phyloP scores from a whole-genome alignment of 1,140 invertebrate species.

The Conopomorpha cramerella region DNA sequence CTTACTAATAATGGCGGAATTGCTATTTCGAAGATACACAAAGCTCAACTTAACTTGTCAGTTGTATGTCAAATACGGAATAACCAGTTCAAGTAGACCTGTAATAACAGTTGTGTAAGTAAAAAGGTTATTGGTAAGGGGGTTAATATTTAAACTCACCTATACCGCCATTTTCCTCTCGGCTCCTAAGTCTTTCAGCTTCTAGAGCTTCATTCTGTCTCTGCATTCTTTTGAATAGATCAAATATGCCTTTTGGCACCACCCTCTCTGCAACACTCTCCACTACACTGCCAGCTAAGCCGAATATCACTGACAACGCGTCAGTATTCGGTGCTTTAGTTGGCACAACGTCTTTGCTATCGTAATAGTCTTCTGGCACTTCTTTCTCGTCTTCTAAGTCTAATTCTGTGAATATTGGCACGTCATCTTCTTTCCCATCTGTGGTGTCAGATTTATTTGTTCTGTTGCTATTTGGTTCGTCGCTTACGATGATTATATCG shows the following conservation, averaged over 20 bases:
- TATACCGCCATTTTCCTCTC: slow-evolving; percentile 55
- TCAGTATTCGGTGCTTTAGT: slow-evolving; percentile 41
- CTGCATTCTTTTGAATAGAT: slow-evolving; percentile 50
- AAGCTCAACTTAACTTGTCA: no score
- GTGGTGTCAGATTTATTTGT: slow-evolving; percentile 5
- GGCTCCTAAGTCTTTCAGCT: slow-evolving; percentile 45
- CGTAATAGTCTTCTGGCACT: slow-evolving; percentile 51
- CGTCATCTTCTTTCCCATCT: slow-evolving; percentile 15
- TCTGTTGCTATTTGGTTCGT: neutral
- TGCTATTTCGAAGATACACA: no score
- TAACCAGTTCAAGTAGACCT: no score
- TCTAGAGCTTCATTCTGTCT: slow-evolving; percentile 43
- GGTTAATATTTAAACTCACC: slow-evolving; percentile 20
- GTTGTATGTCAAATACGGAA: no score
- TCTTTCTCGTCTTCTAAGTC: slow-evolving; percentile 31
- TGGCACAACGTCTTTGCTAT: slow-evolving; percentile 39
- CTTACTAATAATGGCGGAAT: no score
- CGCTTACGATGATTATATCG: neutral
- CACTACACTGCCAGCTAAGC: slow-evolving; percentile 46
- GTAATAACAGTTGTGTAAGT: no score
- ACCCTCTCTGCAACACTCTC: slow-evolving; percentile 50
- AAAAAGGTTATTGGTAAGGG: no score
- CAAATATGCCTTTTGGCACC: slow-evolving; percentile 41
- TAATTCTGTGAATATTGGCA: slow-evolving; percentile 36
- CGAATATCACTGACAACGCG: slow-evolving; percentile 40